Evolutionary conservation across 2,888 invertebrate species (phyloP).

Genomic region (Malthinus flaveolus): DNA sequence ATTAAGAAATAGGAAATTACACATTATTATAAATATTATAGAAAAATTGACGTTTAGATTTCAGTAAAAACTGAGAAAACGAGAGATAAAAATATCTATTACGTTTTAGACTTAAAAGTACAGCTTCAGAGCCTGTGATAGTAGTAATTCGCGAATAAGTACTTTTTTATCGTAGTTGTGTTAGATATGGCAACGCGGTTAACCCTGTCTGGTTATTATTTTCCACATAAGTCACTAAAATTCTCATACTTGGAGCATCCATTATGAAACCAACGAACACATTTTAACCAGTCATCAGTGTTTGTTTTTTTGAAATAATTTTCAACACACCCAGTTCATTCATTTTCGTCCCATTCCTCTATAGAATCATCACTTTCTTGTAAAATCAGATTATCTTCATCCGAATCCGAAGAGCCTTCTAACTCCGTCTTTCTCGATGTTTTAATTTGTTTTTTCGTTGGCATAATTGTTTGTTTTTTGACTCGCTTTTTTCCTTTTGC

Average conservation of each 20-base stretch:
- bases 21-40: no score
- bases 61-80: no score
- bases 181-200: no score
- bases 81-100: no score
- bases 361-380: not conserved
- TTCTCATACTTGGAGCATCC: slow-evolving; percentile 27
- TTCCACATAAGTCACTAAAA: slow-evolving; percentile 18
- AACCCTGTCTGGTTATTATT: no score
- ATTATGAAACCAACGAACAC: slow-evolving; percentile 30
- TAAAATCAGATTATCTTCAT: not conserved
- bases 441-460: not conserved
- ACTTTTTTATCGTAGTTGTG: no score
- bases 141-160: no score
- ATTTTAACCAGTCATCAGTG: slow-evolving; percentile 29
- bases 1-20: no score
- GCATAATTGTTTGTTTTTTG: not conserved
- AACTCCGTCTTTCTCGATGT: not conserved
- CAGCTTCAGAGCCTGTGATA: no score
- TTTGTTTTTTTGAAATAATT: slow-evolving; percentile 23
- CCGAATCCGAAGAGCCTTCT: not conserved
- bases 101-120: no score
- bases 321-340: slow-evolving; percentile 29
- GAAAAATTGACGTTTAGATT: no score
- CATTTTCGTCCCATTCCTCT: not conserved
- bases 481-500: not conserved